phyloP scores from a whole-genome alignment of 2,797 vertebrate genomes.

The Enteromius argenteus region DNA sequence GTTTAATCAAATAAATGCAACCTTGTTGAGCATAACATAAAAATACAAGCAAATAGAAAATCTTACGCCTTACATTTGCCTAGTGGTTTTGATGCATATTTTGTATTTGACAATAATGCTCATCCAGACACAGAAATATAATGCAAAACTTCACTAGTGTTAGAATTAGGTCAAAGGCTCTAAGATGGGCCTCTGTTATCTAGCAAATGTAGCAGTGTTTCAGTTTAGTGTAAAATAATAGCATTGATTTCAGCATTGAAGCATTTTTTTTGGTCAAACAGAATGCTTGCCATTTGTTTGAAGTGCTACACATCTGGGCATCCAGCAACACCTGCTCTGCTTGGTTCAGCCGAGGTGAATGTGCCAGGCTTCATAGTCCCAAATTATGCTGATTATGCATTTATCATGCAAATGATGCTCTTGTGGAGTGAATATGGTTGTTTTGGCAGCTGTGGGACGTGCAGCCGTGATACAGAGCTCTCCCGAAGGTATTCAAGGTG shows the following conservation, averaged over 20 bases:
- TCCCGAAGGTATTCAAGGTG: slow-evolving; percentile 49
- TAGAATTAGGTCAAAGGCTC: neutral
- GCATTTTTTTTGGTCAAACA: neutral
- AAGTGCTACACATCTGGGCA: slow-evolving; percentile 24
- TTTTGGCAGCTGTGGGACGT: slow-evolving; percentile 36
- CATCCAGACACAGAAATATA: neutral
- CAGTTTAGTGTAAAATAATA: neutral
- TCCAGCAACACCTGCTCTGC: slow-evolving; percentile 4
- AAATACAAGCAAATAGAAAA: neutral
- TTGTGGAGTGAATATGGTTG: slow-evolving; percentile 13
- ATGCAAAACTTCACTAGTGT: neutral
- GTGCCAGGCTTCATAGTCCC: slow-evolving; percentile 23
- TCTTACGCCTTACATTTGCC: neutral
- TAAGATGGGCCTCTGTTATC: neutral
- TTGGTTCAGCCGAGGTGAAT: slow-evolving; percentile 14
- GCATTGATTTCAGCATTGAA: neutral
- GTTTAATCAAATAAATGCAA: neutral
- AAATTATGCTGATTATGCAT: slow-evolving; percentile 27
- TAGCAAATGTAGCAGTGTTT: neutral
- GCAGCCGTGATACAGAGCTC: slow-evolving; percentile 8
- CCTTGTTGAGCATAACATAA: neutral
- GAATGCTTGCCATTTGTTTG: neutral
- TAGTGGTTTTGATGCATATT: neutral
- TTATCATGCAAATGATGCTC: slow-evolving; percentile 33
- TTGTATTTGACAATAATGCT: neutral